Base-by-base conservation (phyloP, 2,113 vertebrate genomes). In the Hucho hucho region DNA sequence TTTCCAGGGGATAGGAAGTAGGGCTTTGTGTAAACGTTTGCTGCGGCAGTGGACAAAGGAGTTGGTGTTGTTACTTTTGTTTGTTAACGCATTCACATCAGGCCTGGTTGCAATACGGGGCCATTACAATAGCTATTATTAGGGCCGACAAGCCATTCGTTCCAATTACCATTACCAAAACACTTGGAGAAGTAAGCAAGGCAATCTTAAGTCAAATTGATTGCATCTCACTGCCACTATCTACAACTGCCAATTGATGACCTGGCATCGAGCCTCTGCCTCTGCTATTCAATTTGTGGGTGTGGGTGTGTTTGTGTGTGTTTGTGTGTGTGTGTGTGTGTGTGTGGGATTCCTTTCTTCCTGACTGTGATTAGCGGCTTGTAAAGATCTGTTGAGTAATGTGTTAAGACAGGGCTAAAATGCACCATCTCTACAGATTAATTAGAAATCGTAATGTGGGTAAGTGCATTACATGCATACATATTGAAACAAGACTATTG, bases 61-160 rank as follows among this genome's bases (percentile, higher is more conserved):
- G 72, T 72, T 86, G 81, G 70, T 79, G 22, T 25, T 78, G 9
- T 43, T 43, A 12, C 7, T 43, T 43, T 47, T 65, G 78, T 77
- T 77, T 78, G 81, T 72, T 83, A 86, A 85, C 79, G 73, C 56
- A 73, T 86, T 88, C 80, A 74, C 67, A 73, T 85, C 72, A 58
- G 74, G 72, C 14, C 74, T 76, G 69, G 32, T 75, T 88, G 83
- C 79, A 86, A 80, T 75, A 61, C 1, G 29, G 71, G 73, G 77
- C 67, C 77, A 78, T 90, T 87, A 87, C 75, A 79, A 72, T 73
- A 69, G 11, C 83, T 83, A 87, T 92, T 90, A 93, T 89, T 87
- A 87, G 70, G 64, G 80, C 81, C 82, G 90, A 90, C 90, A 92
- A 91, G 86, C 83, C 87, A 93, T 93, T 93, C 80, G 84, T 92